Evolutionary conservation across 1,140 invertebrate species (phyloP), one percentile per base, ranked within the genome.

Genomic region (Himalopsyche phryganea): DNA sequence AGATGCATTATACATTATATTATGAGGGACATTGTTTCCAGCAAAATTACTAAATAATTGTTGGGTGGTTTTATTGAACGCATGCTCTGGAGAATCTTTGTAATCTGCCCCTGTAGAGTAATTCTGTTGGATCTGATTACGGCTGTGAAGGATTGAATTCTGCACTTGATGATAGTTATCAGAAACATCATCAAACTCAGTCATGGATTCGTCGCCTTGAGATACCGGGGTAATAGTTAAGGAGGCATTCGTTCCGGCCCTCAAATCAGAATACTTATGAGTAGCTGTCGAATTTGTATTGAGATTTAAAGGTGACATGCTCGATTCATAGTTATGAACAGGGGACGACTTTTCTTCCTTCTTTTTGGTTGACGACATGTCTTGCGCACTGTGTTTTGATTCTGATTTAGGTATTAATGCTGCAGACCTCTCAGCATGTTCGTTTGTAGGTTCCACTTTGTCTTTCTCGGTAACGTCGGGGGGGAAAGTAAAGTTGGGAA

Each of bases 231-330:
- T 52, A 13, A 48, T 52, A 1, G 45, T 52, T 9, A 53, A 33
- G 2, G 14, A 38, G 7, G 19, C 18, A 13, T 40, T 13, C 36
- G 9, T 19, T 14, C 46, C 40, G 13, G 18, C 9, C 50, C 55
- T 58, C 17, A 36, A 10, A 17, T 45, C 19, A 11, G 53, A 28
- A 33, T 42, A 58, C 18, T 61, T 53, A 7, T 18, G 35, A 7
- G n/a, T 28, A 7, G 56, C 41, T 1, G 61, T 51, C 9, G 58
- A 46, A 15, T 64, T 64, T 11, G 58, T 50, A 15, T 64, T 64
- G 13, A 64, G 45, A 49, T 64, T 60, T 10, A 64, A 40, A 1
- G 61, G 61, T 4, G 61, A 64, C 50, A 64, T 49, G 51, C 61
- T 64, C 10, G 61, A 60, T 48, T 64, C 61, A 32, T 64, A 64